These are phyloP conservation scores for Dendrolimus pini DNA, from an alignment of 2,888 invertebrate species.

Conservation along the genomic window DNA sequence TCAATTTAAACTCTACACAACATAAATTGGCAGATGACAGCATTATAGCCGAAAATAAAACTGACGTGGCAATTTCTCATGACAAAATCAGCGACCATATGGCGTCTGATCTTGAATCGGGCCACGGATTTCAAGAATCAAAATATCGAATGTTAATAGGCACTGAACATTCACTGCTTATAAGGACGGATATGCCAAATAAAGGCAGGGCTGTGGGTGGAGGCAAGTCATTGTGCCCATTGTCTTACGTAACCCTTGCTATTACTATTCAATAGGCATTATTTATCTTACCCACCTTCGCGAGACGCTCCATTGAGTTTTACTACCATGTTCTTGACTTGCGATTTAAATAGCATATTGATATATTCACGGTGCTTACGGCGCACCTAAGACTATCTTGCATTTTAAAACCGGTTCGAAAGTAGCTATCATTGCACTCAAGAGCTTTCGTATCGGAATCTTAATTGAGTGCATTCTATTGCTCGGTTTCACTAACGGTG, in stretches of 20 bases:
- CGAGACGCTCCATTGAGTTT: constrained; percentile 56
- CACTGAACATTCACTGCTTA: constrained; percentile 56
- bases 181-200: constrained; percentile 59
- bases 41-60: constrained; percentile 7
- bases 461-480: constrained; percentile 44
- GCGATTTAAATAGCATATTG: constrained; percentile 6
- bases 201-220: constrained; percentile 55
- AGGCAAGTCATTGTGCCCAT: constrained; percentile 46
- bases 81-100: constrained; percentile 35
- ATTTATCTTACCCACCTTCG: constrained; percentile 56
- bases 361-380: not conserved
- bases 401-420: constrained; percentile 52
- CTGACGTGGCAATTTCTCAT: constrained; percentile 5
- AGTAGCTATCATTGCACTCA: constrained; percentile 40
- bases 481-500: constrained; percentile 79
- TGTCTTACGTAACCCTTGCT: constrained; percentile 59
- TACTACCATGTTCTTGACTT: constrained; percentile 20
- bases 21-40: not conserved
- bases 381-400: not conserved
- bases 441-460: constrained; percentile 51
- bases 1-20: not conserved
- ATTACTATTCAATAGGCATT: constrained; percentile 44
- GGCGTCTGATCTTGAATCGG: constrained; percentile 25
- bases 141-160: constrained; percentile 53
- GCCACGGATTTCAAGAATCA: constrained; percentile 38